These are phyloP conservation scores for Anthoscopus minutus DNA, from an alignment of 2,113 vertebrate species.

Conservation along the genomic window DNA sequence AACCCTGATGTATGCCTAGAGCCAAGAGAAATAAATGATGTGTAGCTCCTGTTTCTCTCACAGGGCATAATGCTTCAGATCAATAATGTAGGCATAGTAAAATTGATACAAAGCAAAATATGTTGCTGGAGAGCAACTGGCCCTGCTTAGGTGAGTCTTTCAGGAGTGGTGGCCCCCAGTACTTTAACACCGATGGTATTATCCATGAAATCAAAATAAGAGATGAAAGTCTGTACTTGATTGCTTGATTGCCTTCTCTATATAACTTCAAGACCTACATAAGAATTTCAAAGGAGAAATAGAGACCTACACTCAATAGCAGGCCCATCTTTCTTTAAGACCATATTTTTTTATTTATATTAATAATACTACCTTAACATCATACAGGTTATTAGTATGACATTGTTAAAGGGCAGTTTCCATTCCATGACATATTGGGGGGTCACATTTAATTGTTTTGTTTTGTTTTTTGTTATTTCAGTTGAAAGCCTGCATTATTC, in stretches of 20 bases:
- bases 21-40: not conserved
- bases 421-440: not conserved
- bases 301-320: not conserved
- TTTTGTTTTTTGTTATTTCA: not conserved
- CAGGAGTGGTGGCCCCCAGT: not conserved
- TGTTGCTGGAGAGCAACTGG: not conserved
- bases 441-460: not conserved
- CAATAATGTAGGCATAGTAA: not conserved
- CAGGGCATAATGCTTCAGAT: not conserved
- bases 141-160: not conserved
- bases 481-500: not conserved
- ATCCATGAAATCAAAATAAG: not conserved
- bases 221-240: not conserved
- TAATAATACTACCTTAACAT: not conserved
- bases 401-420: not conserved
- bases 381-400: not conserved
- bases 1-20: not conserved
- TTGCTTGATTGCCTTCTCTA: not conserved
- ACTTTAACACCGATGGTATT: not conserved
- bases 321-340: not conserved
- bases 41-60: not conserved
- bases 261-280: not conserved
- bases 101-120: not conserved
- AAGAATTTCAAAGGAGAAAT: not conserved
- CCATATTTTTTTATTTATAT: not conserved